Evolutionary conservation across 2,797 vertebrate genomes (phyloP).

Genomic region (Meriones psammophilus): DNA sequence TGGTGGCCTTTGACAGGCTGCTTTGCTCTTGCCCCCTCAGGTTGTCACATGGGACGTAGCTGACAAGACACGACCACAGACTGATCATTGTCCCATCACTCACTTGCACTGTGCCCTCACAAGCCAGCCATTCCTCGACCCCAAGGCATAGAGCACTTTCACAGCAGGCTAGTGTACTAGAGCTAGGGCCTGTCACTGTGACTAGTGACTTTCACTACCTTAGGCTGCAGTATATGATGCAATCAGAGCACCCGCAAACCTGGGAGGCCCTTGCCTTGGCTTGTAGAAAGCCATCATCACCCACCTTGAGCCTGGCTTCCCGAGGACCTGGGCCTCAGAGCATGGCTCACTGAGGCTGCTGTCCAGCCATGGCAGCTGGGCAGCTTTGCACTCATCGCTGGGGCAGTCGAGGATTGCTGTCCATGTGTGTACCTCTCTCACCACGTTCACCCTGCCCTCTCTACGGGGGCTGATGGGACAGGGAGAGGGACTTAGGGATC

Average conservation of each 20-base stretch:
- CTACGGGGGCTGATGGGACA: not conserved
- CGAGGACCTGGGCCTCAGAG: not conserved
- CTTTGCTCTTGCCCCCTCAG: not conserved
- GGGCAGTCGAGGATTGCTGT: rapidly evolving
- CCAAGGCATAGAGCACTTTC: not conserved
- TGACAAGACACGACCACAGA: not conserved
- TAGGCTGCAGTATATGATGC: not conserved
- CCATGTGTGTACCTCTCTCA: not conserved
- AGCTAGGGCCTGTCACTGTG: not conserved
- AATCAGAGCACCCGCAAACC: not conserved
- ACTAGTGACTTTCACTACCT: not conserved
- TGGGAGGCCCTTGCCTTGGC: not conserved
- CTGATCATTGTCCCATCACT: not conserved
- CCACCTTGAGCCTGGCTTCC: not conserved
- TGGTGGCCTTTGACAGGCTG: not conserved
- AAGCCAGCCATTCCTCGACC: not conserved
- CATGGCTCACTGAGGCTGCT: not conserved
- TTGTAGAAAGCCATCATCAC: not conserved
- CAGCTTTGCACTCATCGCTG: not conserved
- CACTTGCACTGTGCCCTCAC: not conserved
- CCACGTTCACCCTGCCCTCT: too few relatives aligned
- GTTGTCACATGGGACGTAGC: not conserved
- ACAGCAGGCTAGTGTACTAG: too few relatives aligned
- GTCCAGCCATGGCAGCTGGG: not conserved
- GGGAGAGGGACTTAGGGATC: not conserved